Evolutionary conservation across 2,888 invertebrate species (phyloP).

Genomic region (Pyrochroa serraticornis): DNA sequence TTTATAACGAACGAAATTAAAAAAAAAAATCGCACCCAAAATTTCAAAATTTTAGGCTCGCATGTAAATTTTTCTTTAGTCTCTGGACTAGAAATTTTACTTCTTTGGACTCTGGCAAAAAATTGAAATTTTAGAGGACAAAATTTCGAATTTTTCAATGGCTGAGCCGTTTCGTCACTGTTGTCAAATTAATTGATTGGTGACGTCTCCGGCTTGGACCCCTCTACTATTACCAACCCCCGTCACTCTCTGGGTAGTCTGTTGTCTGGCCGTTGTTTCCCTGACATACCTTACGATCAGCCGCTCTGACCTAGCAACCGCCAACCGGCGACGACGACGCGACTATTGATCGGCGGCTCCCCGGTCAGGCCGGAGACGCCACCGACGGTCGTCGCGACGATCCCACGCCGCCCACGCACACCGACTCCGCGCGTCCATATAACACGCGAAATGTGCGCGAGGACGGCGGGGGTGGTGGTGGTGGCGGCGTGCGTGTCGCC

Average conservation of each 20-base stretch:
- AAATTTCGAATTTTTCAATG: no score
- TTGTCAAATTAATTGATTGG: no score
- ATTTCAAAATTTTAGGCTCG: no score
- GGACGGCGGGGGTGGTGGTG: not conserved
- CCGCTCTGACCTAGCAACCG: conserved; percentile 33
- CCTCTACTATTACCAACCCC: no score
- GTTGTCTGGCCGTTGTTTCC: conserved; percentile 17
- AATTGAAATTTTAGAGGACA: no score
- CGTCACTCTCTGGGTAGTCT: no score
- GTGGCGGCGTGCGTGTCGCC: not conserved
- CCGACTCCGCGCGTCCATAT: not conserved
- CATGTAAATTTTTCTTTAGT: no score
- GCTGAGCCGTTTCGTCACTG: no score
- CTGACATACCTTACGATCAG: conserved; percentile 33
- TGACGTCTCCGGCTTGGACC: not conserved
- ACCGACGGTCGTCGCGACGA: conserved; percentile 33
- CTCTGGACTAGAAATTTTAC: no score
- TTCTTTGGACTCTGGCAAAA: no score
- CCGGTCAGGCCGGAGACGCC: conserved; percentile 32
- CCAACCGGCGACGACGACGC: conserved; percentile 26
- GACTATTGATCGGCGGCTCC: conserved; percentile 29
- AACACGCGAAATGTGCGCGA: not conserved
- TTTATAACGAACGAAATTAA: no score
- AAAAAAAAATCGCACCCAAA: no score
- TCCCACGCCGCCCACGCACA: conserved; percentile 27